These are phyloP conservation scores for Lutjanus campechanus DNA, from an alignment of 2,797 vertebrate species.

Conservation along the genomic window DNA sequence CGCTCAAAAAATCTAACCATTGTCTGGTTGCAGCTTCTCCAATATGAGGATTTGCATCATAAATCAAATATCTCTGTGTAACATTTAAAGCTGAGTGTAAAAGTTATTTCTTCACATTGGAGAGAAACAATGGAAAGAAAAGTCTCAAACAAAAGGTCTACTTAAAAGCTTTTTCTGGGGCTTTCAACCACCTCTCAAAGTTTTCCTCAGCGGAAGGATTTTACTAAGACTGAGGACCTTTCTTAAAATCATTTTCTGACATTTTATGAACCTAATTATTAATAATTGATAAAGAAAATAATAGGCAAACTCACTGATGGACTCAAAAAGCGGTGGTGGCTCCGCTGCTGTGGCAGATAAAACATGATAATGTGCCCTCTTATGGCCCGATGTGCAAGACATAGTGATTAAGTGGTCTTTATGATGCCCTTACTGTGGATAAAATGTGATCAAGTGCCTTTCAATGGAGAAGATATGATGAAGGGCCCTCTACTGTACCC, in stretches of 20 bases:
- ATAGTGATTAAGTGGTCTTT: too few relatives aligned
- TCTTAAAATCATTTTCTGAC: background rate
- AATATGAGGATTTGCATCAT: background rate
- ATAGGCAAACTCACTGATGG: background rate
- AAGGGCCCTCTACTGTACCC: too few relatives aligned
- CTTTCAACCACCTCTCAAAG: background rate
- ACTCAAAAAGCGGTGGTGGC: background rate
- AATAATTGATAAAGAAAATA: background rate
- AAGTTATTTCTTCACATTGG: background rate
- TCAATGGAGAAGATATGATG: too few relatives aligned
- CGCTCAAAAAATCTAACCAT: background rate
- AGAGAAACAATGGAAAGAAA: background rate
- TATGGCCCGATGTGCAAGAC: too few relatives aligned
- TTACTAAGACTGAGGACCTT: background rate
- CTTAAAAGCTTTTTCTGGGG: background rate
- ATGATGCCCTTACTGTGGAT: too few relatives aligned
- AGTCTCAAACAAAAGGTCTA: too few relatives aligned
- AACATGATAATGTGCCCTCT: too few relatives aligned
- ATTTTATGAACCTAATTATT: background rate
- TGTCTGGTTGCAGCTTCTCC: background rate
- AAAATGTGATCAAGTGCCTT: too few relatives aligned
- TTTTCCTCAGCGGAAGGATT: background rate
- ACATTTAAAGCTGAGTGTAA: background rate
- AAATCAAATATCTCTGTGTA: background rate
- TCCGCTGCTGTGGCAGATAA: too few relatives aligned